Evolutionary conservation across 2,888 invertebrate species (phyloP), one percentile per base, ranked within the genome.

Genomic region (Synergus itoensis): DNA sequence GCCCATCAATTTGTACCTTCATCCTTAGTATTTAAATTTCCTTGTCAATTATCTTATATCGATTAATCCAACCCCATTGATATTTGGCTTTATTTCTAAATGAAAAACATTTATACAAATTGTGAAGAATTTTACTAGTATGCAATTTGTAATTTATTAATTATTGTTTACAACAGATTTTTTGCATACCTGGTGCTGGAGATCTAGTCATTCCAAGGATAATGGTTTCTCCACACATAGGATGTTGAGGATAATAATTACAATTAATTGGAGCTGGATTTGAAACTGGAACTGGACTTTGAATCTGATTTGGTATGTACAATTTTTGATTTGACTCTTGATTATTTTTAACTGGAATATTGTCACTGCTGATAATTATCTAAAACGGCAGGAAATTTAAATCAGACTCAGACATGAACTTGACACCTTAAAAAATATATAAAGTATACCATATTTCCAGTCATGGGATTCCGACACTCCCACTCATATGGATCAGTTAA

Each of bases 401-500:
- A 36, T 36, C 36, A 36, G 36, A 36, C 36, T 36, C 5, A 36
- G 5, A 36, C 36, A 36, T 36, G 4, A 36, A 36, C 36, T 36
- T 36, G 5, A 36, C 5, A 36, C 0, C 5, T 36, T 36, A 36
- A 36, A 36, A 36, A 36, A 36, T 36, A 36, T 36, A 36, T 36
- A 36, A 36, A 7, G 36, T 36, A 36, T 78, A 89, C 89, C 82
- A 82, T 87, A 45, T 84, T 84, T 1, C 84, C 85, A 12, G 84
- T 86, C 53, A 77, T 81, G 4, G 80, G 80, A 80, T 84, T 86
- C 5, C 64, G 82, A 79, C 89, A 89, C 53, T 89, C 67, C 89
- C 87, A 89, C 43, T 85, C 84, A 5, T 36, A 7, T 5, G 4
- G 36, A 36, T 36, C 36, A 36, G 5, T 36, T 36, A 36, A 36